A percentile compares a stretch with the other conserved stretches of the same genome.
Conservation (phyloP, 1,140 invertebrate genomes). For the Tetramorium alpestre region DNA sequence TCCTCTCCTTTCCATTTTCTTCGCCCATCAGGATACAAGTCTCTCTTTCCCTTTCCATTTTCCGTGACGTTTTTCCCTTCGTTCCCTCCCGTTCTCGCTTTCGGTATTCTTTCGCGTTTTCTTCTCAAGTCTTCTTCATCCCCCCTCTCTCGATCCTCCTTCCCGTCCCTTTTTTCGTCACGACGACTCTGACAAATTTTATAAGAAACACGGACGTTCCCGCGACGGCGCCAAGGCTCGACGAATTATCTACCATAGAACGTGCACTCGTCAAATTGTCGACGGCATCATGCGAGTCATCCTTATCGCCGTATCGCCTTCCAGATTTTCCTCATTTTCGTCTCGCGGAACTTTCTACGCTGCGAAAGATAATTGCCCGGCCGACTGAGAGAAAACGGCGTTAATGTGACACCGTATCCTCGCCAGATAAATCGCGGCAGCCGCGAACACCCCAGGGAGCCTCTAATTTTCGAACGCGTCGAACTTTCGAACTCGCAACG, state of each 20-base stretch:
- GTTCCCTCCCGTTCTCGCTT: not conserved
- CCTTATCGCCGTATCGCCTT: not conserved
- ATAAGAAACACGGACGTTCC: slow-evolving; percentile 6
- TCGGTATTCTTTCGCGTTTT: slow-evolving; percentile 11
- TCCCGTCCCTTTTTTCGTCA: slow-evolving; percentile 54
- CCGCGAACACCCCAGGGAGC: not conserved
- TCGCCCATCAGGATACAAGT: not conserved
- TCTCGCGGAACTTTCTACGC: not conserved
- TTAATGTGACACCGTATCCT: not conserved
- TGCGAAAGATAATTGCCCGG: not conserved
- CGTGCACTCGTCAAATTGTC: slow-evolving; percentile 41
- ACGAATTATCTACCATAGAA: slow-evolving; percentile 31
- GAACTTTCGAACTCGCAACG: not conserved
- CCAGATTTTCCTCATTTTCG: not conserved
- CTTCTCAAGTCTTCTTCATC: not conserved
- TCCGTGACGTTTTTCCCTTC: slow-evolving; percentile 1
- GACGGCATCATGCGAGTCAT: slow-evolving; percentile 22
- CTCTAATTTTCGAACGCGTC: not conserved
- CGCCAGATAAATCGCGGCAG: not conserved
- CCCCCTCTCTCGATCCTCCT: not conserved
- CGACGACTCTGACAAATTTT: slow-evolving; percentile 47
- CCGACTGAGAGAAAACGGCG: not conserved
- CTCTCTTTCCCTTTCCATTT: not conserved
- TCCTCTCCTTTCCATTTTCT: slow-evolving; percentile 24
- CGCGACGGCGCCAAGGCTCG: slow-evolving; percentile 2